Evolutionary conservation across 2,797 vertebrate genomes (phyloP), one percentile per base, ranked within the genome.

Genomic region (Sternarchorhynchus goeldii): DNA sequence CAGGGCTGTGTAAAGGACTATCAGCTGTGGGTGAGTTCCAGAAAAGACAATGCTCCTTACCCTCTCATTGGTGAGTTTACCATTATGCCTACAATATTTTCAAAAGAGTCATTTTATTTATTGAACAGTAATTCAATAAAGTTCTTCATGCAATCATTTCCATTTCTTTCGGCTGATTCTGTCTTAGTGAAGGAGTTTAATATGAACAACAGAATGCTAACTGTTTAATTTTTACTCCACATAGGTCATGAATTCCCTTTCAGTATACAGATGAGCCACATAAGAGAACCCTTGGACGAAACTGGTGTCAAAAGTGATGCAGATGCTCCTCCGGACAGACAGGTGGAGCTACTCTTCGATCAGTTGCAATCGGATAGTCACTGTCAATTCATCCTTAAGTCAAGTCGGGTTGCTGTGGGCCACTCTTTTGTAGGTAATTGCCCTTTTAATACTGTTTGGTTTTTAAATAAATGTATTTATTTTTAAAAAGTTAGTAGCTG

Each of bases 331-430:
- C 78, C 90, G 45, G 94, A 91, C 84, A 90, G 93, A 67, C 95
- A 95, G 71, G 93, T 91, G 31, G 90, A 93, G 76, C 93, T 96
- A 86, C 87, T 96, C 70, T 88, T 94, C n/a, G 95, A 97, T 78
- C 94, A 95, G 91, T 92, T 98, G 81, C 95, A 97, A 67, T 92
- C 92, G 14, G 96, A 96, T 84, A 94, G 93, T 81, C 96, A 95
- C 86, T 98, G 96, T 88, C 97, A 98, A 89, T 99, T 99, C 72
- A 96, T 97, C 87, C 93, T 99, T 89, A 97, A 95, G 91, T 95
- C 95, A 83, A 96, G 92, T 87, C 94, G 90, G 82, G 90, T 93
- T 80, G 84, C 91, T 0, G 56, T 70, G 0, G 87, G 91, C 83
- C 94, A 91, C 77, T 86, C 90, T 29, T 90, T 96, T 57, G 85